A percentile compares a stretch with the other conserved stretches of the same genome.
These are phyloP conservation scores for Polydrusus pterygomalis DNA, from an alignment of 2,888 invertebrate genomes.

Conservation along the genomic window DNA sequence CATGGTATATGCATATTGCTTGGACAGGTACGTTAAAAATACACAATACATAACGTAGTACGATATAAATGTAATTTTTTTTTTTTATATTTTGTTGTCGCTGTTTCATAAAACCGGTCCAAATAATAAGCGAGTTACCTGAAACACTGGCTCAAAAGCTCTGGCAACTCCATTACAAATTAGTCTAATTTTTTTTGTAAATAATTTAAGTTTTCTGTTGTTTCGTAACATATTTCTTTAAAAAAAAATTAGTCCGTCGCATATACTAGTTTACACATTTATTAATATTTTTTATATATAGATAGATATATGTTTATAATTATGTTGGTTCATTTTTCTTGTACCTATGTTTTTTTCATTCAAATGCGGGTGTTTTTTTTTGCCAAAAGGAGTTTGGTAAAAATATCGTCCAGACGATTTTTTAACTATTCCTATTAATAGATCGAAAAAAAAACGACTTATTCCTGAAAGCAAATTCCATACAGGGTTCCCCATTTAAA, in stretches of 20 bases:
- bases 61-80: no score
- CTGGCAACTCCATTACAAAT: constrained; percentile 54
- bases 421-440: no score
- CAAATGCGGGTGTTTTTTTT: not conserved
- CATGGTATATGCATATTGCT: constrained; percentile 9
- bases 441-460: no score
- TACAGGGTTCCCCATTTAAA: no score
- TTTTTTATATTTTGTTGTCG: no score
- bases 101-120: not conserved
- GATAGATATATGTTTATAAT: constrained; percentile 46
- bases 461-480: no score
- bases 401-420: not conserved
- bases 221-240: constrained; percentile 45
- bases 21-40: not conserved
- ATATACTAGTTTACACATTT: constrained; percentile 45
- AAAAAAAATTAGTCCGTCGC: constrained; percentile 42
- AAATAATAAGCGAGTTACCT: constrained; percentile 32
- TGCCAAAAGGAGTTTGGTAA: constrained; percentile 10
- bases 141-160: constrained; percentile 45
- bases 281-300: constrained; percentile 50
- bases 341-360: constrained; percentile 33
- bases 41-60: not conserved
- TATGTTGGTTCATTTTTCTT: constrained; percentile 31
- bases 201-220: constrained; percentile 44
- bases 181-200: constrained; percentile 43